A percentile compares a stretch with the other conserved stretches of the same genome.
Evolutionary conservation across 2,797 vertebrate species (phyloP).

Genomic region (Apogon hyalosoma): DNA sequence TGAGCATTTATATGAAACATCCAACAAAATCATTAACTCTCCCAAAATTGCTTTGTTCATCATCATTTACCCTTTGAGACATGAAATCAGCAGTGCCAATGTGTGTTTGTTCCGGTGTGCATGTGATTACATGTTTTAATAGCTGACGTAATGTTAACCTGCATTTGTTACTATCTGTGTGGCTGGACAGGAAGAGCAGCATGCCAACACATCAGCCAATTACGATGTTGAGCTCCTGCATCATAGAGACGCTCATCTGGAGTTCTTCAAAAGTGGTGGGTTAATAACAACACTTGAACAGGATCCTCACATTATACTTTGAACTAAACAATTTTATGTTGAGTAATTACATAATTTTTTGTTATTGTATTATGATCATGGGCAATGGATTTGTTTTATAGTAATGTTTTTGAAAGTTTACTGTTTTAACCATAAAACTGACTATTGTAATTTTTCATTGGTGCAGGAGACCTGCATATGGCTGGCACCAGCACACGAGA

Average conservation of each 20-base stretch:
- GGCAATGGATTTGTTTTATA: not conserved
- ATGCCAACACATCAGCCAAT: slow-evolving; percentile 98
- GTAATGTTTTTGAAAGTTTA: not conserved
- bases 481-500: slow-evolving; percentile 90
- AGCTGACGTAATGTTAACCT: slow-evolving; percentile 31
- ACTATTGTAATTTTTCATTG: not conserved
- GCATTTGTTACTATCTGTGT: slow-evolving; percentile 60
- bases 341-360: not conserved
- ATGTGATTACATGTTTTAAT: slow-evolving; percentile 5
- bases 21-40: not conserved
- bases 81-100: slow-evolving; percentile 82
- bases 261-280: slow-evolving; percentile 96
- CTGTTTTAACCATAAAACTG: not conserved
- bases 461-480: slow-evolving; percentile 91
- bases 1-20: slow-evolving; percentile 2
- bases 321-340: not conserved
- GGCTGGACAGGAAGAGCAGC: slow-evolving; percentile 94
- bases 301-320: not conserved
- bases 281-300: slow-evolving; percentile 18
- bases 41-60: slow-evolving; percentile 42
- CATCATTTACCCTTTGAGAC: slow-evolving; percentile 57
- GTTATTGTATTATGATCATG: not conserved
- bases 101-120: slow-evolving; percentile 34
- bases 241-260: slow-evolving; percentile 95
- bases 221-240: slow-evolving; percentile 98